Conservation (phyloP, 2,888 invertebrate species). For the Trissoscelio sp. region DNA sequence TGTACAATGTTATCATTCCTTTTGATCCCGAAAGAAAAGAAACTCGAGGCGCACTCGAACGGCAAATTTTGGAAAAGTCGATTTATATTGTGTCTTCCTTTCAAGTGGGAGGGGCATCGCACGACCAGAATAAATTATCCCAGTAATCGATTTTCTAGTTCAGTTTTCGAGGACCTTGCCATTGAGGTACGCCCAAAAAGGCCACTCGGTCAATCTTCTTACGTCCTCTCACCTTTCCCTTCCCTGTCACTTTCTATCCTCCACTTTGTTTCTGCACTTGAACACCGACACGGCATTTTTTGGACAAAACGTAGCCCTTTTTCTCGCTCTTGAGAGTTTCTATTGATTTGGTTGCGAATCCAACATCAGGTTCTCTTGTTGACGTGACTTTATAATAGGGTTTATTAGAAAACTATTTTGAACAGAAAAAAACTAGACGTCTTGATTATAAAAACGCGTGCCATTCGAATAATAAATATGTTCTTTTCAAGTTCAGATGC, state of each 20-base stretch:
- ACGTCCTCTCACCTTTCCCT: conserved; percentile 12
- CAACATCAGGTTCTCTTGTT: conserved; percentile 52
- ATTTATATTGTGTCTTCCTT: conserved; percentile 43
- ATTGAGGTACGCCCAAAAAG: conserved; percentile 50
- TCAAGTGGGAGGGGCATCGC: conserved; percentile 47
- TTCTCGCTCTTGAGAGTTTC: conserved; percentile 31
- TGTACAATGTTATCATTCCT: conserved; percentile 46
- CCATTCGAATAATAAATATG: conserved; percentile 44
- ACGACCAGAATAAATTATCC: conserved; percentile 64
- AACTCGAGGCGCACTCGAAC: conserved; percentile 23
- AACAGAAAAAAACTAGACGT: conserved; percentile 23
- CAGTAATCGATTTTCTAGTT: conserved; percentile 68
- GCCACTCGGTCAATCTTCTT: conserved; percentile 48
- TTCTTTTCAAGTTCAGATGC: conserved; percentile 2
- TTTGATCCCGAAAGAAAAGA: conserved; percentile 49
- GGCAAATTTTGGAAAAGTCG: conserved; percentile 51
- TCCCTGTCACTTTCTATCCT: conserved; percentile 38
- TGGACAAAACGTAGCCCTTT: conserved; percentile 35
- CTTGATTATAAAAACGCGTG: conserved; percentile 58
- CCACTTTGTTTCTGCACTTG: conserved; percentile 56
- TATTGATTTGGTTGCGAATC: conserved; percentile 46
- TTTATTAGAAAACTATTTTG: conserved; percentile 37
- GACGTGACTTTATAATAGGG: conserved; percentile 48
- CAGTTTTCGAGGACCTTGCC: conserved; percentile 53
- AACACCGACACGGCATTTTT: conserved; percentile 34